These are phyloP conservation scores for Glossosoma conforme DNA, from an alignment of 1,140 invertebrate species.

Conservation along the genomic window DNA sequence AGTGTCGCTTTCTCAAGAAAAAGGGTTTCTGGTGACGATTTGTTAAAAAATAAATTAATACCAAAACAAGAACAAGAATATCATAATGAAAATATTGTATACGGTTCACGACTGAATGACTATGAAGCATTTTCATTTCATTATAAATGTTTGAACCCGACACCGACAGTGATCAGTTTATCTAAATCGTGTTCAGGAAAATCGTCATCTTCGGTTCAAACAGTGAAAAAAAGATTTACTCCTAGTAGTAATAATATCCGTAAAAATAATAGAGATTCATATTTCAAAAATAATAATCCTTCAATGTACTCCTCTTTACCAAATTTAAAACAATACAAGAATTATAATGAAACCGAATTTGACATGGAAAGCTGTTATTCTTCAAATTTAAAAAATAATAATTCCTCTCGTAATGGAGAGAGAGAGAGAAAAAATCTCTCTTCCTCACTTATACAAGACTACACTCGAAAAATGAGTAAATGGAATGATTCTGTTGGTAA, in stretches of 20 bases:
- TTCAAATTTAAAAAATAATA: no score
- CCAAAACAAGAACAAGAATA: slow-evolving; percentile 10
- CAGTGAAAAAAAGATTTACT: slow-evolving; percentile 1
- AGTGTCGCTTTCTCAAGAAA: slow-evolving; percentile 7
- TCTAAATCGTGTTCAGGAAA: slow-evolving; percentile 6
- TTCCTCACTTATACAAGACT: slow-evolving; percentile 40
- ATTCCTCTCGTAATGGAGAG: no score
- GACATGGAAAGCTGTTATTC: no score
- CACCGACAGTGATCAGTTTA: neutral
- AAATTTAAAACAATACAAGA: slow-evolving; percentile 19
- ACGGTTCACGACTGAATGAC: slow-evolving; percentile 16
- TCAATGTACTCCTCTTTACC: slow-evolving; percentile 25
- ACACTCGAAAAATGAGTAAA: slow-evolving; percentile 47
- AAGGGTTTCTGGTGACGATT: slow-evolving; percentile 1
- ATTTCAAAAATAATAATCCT: no score
- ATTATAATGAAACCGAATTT: no score
- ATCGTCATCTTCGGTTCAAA: slow-evolving; percentile 2
- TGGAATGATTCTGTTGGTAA: slow-evolving; percentile 46
- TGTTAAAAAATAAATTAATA: neutral
- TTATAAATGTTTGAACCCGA: neutral
- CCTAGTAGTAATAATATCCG: no score
- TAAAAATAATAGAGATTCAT: no score
- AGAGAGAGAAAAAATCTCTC: slow-evolving; percentile 34
- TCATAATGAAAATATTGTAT: slow-evolving; percentile 24
- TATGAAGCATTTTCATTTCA: neutral